Conservation (phyloP, 2,888 invertebrate genomes). For the Eucriotettix oculatus region DNA sequence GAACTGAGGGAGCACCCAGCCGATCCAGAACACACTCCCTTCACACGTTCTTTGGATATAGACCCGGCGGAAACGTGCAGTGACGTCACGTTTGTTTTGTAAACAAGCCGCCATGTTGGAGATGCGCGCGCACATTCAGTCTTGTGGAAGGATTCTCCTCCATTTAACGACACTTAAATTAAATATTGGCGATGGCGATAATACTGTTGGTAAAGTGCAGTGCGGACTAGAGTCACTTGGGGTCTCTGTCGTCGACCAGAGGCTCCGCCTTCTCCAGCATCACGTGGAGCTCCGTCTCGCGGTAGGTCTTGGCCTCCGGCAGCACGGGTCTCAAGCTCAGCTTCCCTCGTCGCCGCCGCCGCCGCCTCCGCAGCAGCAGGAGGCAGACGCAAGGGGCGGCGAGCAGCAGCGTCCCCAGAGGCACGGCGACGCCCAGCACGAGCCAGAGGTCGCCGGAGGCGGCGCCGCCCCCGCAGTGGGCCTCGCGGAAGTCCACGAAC, state of each 20-base stretch:
- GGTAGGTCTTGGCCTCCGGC: constrained; percentile 62
- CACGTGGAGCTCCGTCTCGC: constrained; percentile 73
- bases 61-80: too few relatives aligned
- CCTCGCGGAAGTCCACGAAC: not conserved
- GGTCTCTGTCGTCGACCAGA: constrained; percentile 20
- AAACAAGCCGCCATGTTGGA: too few relatives aligned
- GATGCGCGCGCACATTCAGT: too few relatives aligned
- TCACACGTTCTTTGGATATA: too few relatives aligned
- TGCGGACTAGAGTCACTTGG: too few relatives aligned
- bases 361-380: constrained; percentile 3
- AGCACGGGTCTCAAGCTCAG: constrained; percentile 30
- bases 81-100: too few relatives aligned
- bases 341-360: constrained; percentile 7
- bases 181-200: too few relatives aligned
- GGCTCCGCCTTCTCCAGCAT: constrained; percentile 72
- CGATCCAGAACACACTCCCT: too few relatives aligned
- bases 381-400: constrained; percentile 4
- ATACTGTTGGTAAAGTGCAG: too few relatives aligned
- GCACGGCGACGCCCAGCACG: constrained; percentile 5
- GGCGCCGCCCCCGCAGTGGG: not conserved
- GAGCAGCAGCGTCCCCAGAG: constrained; percentile 3
- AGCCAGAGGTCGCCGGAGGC: not conserved
- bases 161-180: too few relatives aligned
- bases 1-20: too few relatives aligned
- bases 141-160: too few relatives aligned